Conservation (phyloP, 30 jellyfish, hydroid and myxozoan species). For the Hydra vulgaris region DNA sequence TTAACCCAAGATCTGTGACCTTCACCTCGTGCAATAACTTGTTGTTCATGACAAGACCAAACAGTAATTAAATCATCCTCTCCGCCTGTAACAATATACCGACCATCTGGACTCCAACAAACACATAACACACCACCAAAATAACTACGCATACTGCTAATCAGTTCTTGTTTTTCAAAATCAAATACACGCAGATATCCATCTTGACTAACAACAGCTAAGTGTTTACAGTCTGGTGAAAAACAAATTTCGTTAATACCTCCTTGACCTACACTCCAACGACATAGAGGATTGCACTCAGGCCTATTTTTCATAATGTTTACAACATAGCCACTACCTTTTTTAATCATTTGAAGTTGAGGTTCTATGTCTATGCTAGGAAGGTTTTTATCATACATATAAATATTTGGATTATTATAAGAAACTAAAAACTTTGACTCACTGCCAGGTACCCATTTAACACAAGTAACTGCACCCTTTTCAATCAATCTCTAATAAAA, state of each 20-base stretch:
- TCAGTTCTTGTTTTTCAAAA: slow-evolving; percentile 71
- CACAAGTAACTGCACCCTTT: slow-evolving; percentile 80
- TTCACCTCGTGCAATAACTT: slow-evolving; percentile 89
- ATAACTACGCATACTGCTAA: slow-evolving; percentile 74
- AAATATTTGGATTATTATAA: slow-evolving; percentile 56
- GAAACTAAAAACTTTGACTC: slow-evolving; percentile 70
- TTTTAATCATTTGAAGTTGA: slow-evolving; percentile 30
- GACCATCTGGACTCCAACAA: slow-evolving; percentile 97
- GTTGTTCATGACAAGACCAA: slow-evolving; percentile 83
- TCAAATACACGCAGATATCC: slow-evolving; percentile 85
- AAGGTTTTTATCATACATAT: slow-evolving; percentile 68
- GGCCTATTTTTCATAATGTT: slow-evolving; percentile 58
- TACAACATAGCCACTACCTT: slow-evolving; percentile 50
- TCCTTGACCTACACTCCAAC: slow-evolving; percentile 76
- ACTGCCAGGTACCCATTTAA: slow-evolving; percentile 89
- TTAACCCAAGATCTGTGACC: slow-evolving; percentile 97
- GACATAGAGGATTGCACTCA: slow-evolving; percentile 62
- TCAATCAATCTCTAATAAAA: slow-evolving; percentile 56
- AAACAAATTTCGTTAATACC: slow-evolving; percentile 64
- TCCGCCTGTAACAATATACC: slow-evolving; percentile 86
- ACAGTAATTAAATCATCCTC: slow-evolving; percentile 91
- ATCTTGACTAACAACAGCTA: slow-evolving; percentile 74
- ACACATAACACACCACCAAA: slow-evolving; percentile 91
- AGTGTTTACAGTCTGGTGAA: slow-evolving; percentile 92
- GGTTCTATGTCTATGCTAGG: slow-evolving; percentile 56